A percentile compares a stretch with the other conserved stretches of the same genome.
Conservation (phyloP, 2,797 vertebrate genomes). For the Cirrhinus mrigala region DNA sequence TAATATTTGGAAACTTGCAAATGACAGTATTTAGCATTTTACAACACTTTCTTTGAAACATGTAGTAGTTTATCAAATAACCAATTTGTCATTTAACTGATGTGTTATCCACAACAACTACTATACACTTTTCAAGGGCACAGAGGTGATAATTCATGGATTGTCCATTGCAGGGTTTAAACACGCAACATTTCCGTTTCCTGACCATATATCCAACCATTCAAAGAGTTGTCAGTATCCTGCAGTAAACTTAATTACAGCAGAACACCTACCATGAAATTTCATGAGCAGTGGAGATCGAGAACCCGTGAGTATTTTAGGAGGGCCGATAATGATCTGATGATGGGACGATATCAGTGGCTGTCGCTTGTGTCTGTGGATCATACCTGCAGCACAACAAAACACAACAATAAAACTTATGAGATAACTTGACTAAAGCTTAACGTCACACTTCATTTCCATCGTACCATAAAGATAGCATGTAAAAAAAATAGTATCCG, state of each 20-base stretch:
- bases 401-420: conserved; percentile 6
- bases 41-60: not conserved
- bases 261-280: conserved; percentile 77
- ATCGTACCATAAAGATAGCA: not conserved
- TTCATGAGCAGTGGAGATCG: conserved; percentile 79
- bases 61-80: not conserved
- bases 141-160: not conserved
- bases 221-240: not conserved
- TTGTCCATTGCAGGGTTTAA: not conserved
- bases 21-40: not conserved
- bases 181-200: not conserved
- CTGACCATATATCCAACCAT: not conserved
- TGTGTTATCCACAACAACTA: not conserved
- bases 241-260: conserved; percentile 9
- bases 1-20: not conserved
- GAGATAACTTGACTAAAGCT: not conserved
- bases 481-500: not conserved
- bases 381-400: conserved; percentile 67
- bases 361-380: conserved; percentile 79
- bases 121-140: not conserved
- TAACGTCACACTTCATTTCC: not conserved
- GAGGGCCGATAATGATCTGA: conserved; percentile 70
- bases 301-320: conserved; percentile 78
- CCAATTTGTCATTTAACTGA: not conserved
- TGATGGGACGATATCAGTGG: conserved; percentile 80